phyloP scores from a whole-genome alignment of 2,888 invertebrate species.

The Meghimatium bilineatum region DNA sequence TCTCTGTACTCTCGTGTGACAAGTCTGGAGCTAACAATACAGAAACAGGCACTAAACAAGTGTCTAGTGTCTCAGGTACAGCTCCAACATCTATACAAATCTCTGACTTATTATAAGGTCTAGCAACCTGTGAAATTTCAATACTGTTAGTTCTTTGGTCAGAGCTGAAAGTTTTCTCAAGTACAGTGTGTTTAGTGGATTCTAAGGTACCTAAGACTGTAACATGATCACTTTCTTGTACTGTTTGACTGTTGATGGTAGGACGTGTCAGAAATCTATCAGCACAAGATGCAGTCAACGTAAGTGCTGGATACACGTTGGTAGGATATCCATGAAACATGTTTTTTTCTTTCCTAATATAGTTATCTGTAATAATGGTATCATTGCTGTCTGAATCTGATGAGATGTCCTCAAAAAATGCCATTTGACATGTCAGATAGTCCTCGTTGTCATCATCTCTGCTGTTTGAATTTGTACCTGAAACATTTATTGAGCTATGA shows the following conservation, averaged over 20 bases:
- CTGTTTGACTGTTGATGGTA: not conserved
- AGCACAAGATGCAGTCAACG: not conserved
- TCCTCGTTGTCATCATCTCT: slow-evolving; percentile 20
- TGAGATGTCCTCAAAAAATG: slow-evolving; percentile 49
- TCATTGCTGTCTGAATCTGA: slow-evolving; percentile 46
- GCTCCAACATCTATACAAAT: not conserved
- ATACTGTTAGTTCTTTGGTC: not conserved
- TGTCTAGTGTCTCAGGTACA: not conserved
- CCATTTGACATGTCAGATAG: slow-evolving; percentile 45
- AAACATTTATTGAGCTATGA: not conserved
- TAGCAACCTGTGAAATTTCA: not conserved
- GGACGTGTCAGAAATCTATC: not conserved
- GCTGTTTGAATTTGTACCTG: not conserved
- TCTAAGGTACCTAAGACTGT: not conserved
- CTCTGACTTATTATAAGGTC: not conserved
- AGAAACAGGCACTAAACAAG: not conserved
- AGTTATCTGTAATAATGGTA: slow-evolving; percentile 31
- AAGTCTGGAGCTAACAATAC: not conserved
- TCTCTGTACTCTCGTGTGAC: not conserved
- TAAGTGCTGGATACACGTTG: not conserved
- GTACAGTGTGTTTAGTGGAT: not conserved
- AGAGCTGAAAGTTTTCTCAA: not conserved
- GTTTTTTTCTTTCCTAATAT: slow-evolving; percentile 3
- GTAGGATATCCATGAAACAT: not conserved
- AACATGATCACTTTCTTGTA: not conserved